These are phyloP conservation scores for Drosophila mojavensis DNA, from an alignment of 1,140 invertebrate species.

Conservation along the genomic window DNA sequence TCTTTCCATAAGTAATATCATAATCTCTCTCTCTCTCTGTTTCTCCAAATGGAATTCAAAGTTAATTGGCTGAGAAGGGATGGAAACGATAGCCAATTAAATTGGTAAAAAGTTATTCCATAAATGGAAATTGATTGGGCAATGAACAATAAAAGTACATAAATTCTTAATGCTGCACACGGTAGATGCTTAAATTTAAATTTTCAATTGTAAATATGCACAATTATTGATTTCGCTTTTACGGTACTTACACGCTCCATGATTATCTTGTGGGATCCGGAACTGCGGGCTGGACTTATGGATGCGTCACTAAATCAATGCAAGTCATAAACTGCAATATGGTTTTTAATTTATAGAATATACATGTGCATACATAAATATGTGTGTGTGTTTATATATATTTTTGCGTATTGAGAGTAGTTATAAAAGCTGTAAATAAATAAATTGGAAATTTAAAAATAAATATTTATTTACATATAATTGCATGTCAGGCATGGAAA, in stretches of 20 bases:
- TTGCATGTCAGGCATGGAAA: conserved; percentile 64
- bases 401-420: conserved; percentile 4
- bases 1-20: no score
- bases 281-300: not conserved
- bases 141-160: no score
- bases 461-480: conserved; percentile 79
- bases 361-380: no score
- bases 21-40: no score
- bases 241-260: not conserved
- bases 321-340: conserved; percentile 50
- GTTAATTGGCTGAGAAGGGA: no score
- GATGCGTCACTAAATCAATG: conserved; percentile 50
- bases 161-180: no score
- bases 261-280: not conserved
- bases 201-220: conserved; percentile 2
- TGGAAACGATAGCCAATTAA: no score
- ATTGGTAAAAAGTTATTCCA: no score
- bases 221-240: conserved; percentile 4
- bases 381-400: no score
- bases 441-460: conserved; percentile 71
- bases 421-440: conserved; percentile 55
- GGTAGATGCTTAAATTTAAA: no score
- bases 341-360: conserved; percentile 43
- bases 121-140: no score
- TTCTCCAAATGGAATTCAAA: no score